Percentiles rank a stretch among this genome's conserved stretches.
Evolutionary conservation across 2,797 vertebrate species (phyloP).

Genomic region (Ptychobarbus kaznakovi): DNA sequence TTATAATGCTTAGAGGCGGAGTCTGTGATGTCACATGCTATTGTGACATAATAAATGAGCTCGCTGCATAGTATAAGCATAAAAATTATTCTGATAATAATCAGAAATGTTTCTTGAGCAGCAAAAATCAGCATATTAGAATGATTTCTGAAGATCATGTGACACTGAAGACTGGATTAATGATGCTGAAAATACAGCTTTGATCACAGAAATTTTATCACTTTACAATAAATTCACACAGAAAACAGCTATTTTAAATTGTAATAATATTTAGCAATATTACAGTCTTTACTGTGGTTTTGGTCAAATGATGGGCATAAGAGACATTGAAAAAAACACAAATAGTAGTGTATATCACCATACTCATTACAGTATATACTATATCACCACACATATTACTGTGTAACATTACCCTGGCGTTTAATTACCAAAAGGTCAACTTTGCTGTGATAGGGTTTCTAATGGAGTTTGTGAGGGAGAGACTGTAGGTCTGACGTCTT

Average conservation of each 20-base stretch:
- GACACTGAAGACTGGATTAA: neutral
- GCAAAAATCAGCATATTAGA: no score
- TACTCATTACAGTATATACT: neutral
- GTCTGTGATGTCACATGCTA: neutral
- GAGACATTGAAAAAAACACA: neutral
- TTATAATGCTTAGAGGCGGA: neutral
- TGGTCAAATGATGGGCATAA: neutral
- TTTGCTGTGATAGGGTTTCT: neutral
- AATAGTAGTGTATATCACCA: neutral
- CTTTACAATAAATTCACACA: no score
- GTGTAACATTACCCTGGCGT: neutral
- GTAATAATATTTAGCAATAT: neutral
- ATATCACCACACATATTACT: neutral
- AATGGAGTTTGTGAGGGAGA: neutral
- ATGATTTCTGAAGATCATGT: neutral
- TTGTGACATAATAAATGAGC: neutral
- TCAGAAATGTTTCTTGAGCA: no score
- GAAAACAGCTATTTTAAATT: neutral
- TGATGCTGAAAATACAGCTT: neutral
- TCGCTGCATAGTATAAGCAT: neutral
- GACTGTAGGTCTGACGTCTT: neutral
- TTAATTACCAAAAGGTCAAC: neutral
- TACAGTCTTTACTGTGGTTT: neutral
- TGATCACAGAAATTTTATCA: neutral
- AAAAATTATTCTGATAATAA: no score